A percentile compares a stretch with the other conserved stretches of the same genome.
Conservation (phyloP, 2,888 invertebrate species). For the Eulithis testata region DNA sequence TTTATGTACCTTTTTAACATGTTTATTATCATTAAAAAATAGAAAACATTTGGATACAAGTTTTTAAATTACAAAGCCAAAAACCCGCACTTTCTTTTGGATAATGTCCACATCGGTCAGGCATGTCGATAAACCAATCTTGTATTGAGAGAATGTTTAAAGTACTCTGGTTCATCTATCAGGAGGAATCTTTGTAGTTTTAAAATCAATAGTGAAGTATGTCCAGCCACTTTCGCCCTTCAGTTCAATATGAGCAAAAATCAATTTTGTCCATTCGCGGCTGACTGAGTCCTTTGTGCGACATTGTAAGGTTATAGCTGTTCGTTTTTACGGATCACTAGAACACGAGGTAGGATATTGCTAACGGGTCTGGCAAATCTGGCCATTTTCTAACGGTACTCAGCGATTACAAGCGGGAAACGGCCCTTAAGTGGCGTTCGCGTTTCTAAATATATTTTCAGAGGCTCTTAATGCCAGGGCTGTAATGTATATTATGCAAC, state of each 20-base stretch:
- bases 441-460: slow-evolving; percentile 10
- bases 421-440: slow-evolving; percentile 6
- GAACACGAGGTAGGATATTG: slow-evolving; percentile 62
- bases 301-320: slow-evolving; percentile 78
- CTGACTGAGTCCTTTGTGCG: slow-evolving; percentile 74
- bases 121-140: too few relatives aligned
- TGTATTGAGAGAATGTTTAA: too few relatives aligned
- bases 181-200: background rate
- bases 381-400: slow-evolving; percentile 54
- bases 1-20: too few relatives aligned
- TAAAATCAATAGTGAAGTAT: background rate
- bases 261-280: slow-evolving; percentile 76
- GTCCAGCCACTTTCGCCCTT: slow-evolving; percentile 30
- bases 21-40: too few relatives aligned
- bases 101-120: too few relatives aligned
- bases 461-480: background rate
- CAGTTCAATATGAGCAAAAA: slow-evolving; percentile 70
- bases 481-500: too few relatives aligned
- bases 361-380: slow-evolving; percentile 59
- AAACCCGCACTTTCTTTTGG: too few relatives aligned
- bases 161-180: too few relatives aligned
- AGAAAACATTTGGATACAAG: too few relatives aligned
- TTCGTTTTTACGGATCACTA: slow-evolving; percentile 77
- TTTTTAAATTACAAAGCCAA: too few relatives aligned
- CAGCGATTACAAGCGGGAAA: slow-evolving; percentile 39